Evolutionary conservation across 2,888 invertebrate genomes (phyloP), one percentile per base, ranked within the genome.

Genomic region (Clanis bilineata): DNA sequence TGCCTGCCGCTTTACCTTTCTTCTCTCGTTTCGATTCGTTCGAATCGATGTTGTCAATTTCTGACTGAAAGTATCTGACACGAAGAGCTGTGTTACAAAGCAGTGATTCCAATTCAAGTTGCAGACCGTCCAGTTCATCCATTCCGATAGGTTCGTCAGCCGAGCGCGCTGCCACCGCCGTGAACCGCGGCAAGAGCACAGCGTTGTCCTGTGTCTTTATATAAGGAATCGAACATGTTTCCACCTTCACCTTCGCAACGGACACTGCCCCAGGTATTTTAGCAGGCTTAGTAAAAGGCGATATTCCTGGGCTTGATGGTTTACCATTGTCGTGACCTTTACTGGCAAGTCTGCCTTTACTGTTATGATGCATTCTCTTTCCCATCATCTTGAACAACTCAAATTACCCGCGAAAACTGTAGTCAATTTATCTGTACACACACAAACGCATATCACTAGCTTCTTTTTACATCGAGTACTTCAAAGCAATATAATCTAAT

Each of bases 111-210:
- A 98, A 86, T 81, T 98, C 98, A 57, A 96, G 88, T 82, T 98
- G 98, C 9, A 98, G 88, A 1, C 94, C 93, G 81, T 98, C 98
- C 55, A 98, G 89, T 79, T 98, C 98, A 72, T 98, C 98, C 93
- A 97, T 96, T 18, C 95, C 95, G 63, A 98, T 94, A 3, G 95
- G 94, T 74, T 97, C 97, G 62, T 96, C 96, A 1, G 94, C 92
- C 36, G 94, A 93, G 59, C 96, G 93, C 10, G 94, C 93, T 56
- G 96, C 85, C 23, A 96, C 94, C 58, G 94, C 88, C 5, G 93
- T 90, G 70, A 95, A 95, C 43, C 95, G 94, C 7, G 96, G 96
- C 63, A 97, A 83, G 63, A 93, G 89, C 56, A 93, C 92, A 38
- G 91, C 86, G 80, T 95, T 96, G 73, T 96, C 96, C 64, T 94